phyloP scores from a whole-genome alignment of 2,888 invertebrate genomes.

The Hipparchia semele region DNA sequence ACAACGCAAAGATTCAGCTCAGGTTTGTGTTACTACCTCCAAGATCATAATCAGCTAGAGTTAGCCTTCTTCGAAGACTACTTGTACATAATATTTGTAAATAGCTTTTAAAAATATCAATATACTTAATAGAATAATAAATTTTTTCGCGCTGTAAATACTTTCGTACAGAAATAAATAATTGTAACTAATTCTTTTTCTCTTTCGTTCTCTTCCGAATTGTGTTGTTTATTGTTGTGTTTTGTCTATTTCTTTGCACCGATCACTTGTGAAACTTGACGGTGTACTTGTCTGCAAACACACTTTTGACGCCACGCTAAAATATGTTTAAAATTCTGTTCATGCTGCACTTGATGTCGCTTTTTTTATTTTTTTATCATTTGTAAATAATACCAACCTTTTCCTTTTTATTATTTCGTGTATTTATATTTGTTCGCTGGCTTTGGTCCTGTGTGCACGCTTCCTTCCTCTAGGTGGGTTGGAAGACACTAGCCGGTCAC shows the following conservation, averaged over 20 bases:
- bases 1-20: conserved; percentile 35
- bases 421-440: conserved; percentile 40
- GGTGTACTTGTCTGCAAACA: conserved; percentile 64
- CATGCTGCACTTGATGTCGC: conserved; percentile 60
- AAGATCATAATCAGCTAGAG: conserved; percentile 3
- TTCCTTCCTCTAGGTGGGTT: conserved; percentile 76
- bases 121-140: not conserved
- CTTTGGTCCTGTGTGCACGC: conserved; percentile 42
- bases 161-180: conserved; percentile 28
- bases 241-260: conserved; percentile 52
- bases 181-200: conserved; percentile 41
- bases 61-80: not conserved
- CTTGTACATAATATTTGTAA: not conserved
- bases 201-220: conserved; percentile 49
- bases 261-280: conserved; percentile 59
- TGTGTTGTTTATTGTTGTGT: conserved; percentile 79
- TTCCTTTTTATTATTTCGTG: conserved; percentile 28
- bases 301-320: conserved; percentile 44
- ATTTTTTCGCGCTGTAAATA: conserved; percentile 3
- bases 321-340: conserved; percentile 34
- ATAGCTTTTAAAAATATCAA: not conserved
- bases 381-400: conserved; percentile 42
- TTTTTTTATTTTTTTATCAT: conserved; percentile 42
- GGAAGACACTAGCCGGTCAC: conserved; percentile 86
- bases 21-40: conserved; percentile 31